phyloP scores from a whole-genome alignment of 2,888 invertebrate genomes.

The Keiferia lycopersicella region DNA sequence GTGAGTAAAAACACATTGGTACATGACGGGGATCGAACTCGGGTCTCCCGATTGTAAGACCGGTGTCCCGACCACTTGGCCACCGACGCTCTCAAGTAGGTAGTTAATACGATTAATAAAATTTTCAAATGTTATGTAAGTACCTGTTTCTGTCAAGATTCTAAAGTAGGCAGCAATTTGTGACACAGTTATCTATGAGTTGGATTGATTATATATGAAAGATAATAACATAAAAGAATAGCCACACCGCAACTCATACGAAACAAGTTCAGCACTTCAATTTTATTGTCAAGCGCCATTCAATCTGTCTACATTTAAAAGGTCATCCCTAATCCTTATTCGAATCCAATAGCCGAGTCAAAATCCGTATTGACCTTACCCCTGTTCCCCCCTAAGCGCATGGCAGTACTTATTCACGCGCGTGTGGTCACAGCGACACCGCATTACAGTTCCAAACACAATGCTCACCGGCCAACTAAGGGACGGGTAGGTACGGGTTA shows the following conservation, averaged over 20 bases:
- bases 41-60: too few species aligned
- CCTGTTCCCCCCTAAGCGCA: constrained; percentile 30
- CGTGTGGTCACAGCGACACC: constrained; percentile 28
- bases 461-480: background rate
- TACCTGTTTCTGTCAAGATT: too few species aligned
- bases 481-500: background rate
- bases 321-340: constrained; percentile 24
- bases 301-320: background rate
- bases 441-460: background rate
- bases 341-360: constrained; percentile 29
- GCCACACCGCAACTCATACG: background rate
- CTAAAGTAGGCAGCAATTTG: too few species aligned
- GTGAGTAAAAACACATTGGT: too few species aligned
- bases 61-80: too few species aligned
- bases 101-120: too few species aligned
- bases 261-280: background rate
- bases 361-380: constrained; percentile 31
- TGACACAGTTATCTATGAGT: too few species aligned
- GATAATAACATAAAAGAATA: background rate
- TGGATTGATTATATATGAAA: too few species aligned
- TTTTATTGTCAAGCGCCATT: background rate
- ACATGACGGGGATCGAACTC: too few species aligned
- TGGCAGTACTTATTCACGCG: constrained; percentile 33
- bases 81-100: too few species aligned
- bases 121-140: too few species aligned